Conservation (phyloP, 2,797 vertebrate genomes). For the Myiothlypis chrysogaster region DNA sequence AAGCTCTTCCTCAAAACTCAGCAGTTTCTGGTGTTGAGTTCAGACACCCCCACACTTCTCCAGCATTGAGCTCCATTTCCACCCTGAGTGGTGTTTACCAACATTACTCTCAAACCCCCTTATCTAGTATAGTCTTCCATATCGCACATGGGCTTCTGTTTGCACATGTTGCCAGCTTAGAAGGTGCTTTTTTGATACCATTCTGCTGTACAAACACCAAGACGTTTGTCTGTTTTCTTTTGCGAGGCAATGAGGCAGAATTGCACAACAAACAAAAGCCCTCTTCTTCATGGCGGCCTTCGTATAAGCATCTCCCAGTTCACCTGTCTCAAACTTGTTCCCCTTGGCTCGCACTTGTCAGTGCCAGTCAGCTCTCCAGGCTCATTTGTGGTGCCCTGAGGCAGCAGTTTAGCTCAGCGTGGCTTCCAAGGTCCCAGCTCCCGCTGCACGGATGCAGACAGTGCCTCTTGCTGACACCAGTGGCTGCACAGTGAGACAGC, state of each 20-base stretch:
- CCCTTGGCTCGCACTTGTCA: not conserved
- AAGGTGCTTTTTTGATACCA: not conserved
- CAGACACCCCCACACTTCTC: not conserved
- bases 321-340: not conserved
- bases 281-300: not conserved
- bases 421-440: not conserved
- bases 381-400: rapidly evolving
- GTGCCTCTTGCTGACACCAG: not conserved
- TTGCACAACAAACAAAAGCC: not conserved
- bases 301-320: not conserved
- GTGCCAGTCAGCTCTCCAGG: not conserved
- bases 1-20: not conserved
- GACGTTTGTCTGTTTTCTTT: not conserved
- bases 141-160: rapidly evolving
- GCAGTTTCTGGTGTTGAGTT: not conserved
- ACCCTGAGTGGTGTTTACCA: not conserved
- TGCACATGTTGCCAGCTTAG: not conserved
- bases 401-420: not conserved
- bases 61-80: not conserved
- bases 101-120: not conserved
- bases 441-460: rapidly evolving
- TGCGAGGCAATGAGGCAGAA: not conserved
- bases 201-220: not conserved
- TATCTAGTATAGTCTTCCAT: not conserved
- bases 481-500: not conserved